Base-by-base conservation (phyloP, 2,113 vertebrate genomes). In the human (Homo sapiens) region DNA sequence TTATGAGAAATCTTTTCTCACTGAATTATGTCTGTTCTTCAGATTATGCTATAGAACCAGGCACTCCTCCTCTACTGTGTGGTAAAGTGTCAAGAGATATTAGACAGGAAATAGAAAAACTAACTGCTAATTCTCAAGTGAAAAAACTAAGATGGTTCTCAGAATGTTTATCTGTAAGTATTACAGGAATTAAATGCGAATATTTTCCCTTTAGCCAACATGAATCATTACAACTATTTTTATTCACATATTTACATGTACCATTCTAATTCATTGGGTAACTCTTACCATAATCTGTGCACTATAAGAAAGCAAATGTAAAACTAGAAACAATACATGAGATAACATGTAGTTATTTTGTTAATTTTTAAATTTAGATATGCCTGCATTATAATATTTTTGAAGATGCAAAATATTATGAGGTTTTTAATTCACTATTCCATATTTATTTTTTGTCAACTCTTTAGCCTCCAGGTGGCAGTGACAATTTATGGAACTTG, bases 121-220 rank as follows among this genome's bases (percentile, higher is more conserved):
- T 99, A 30, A 97, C 98, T 10, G 98, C 98, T 43, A 99, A 99
- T 91, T 92, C 98, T 85, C 98, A 40, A 76, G 97, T 97, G 23
- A 99, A 99, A 98, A 99, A 99, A 93, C 99, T 99, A 22, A 99
- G 99, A 43, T 99, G 99, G 99, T 99, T 99, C 98, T 99, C 99
- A 20, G 99, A 99, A 93, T 99, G 99, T 97, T 99, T 99, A 92
- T 99, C 99, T 83, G 99, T 99, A 99, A 99, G 98, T 99, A 97
- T 95, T 94, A 45, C 20, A 35, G 50, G 93, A 85, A 80, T 18
- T 43, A 68, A 59, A 52, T 75, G 2, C 72, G 9, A 68, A 89
- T 30, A 64, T 76, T 93, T 70, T 45, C 72, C 23, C 30, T 23
- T 87, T 82, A 0, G 27, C 11, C 43, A 38, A 22, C 73, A 72